Percentiles rank a stretch among this genome's conserved stretches.
Conservation (phyloP, 1,140 invertebrate species). For the Pogonognathellus flavescens region DNA sequence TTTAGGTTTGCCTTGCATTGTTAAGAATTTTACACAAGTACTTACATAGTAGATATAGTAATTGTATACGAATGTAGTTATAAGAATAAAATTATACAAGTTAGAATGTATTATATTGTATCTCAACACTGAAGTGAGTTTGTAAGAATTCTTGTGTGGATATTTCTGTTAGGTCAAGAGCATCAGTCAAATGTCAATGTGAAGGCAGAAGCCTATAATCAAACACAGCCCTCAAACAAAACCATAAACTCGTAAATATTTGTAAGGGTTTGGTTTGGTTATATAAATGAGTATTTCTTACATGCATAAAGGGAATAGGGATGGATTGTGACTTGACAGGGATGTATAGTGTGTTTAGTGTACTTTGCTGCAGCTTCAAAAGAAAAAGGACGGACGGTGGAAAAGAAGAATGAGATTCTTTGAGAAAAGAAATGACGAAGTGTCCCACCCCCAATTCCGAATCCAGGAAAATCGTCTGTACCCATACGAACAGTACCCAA, state of each 20-base stretch:
- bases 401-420: neutral
- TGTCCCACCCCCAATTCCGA: constrained; percentile 34
- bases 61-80: neutral
- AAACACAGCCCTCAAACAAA: constrained; percentile 12
- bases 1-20: too few species aligned
- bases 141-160: neutral
- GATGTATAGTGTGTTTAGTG: neutral
- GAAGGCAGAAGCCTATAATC: constrained; percentile 9
- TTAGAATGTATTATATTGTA: neutral
- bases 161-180: constrained; percentile 21
- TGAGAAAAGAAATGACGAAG: constrained; percentile 32
- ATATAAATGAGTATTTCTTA: neutral
- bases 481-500: neutral
- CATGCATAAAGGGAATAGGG: too few species aligned
- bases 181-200: constrained; percentile 29
- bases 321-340: too few species aligned
- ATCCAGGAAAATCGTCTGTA: neutral
- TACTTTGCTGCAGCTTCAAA: neutral
- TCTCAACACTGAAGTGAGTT: neutral
- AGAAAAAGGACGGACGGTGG: neutral
- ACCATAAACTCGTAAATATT: constrained; percentile 38
- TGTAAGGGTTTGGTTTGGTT: neutral
- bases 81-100: too few species aligned
- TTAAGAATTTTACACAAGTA: too few species aligned
- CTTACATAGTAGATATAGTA: too few species aligned